Evolutionary conservation across 2,113 vertebrate species (phyloP), one percentile per base, ranked within the genome.

Genomic region (Nerophis ophidion): DNA sequence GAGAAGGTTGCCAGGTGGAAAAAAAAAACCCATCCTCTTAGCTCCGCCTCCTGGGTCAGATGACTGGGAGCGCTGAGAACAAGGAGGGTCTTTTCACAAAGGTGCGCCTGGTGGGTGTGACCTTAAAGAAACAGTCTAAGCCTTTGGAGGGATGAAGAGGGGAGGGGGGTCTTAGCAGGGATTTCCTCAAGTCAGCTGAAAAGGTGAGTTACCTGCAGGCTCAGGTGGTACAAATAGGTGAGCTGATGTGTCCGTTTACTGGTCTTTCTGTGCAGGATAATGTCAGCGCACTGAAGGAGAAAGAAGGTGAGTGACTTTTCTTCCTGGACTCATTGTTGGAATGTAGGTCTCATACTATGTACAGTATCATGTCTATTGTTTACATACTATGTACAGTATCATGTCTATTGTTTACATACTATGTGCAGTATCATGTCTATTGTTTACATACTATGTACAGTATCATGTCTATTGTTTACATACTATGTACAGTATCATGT

Each of bases 211-310:
- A 60, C 57, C 65, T 64, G 69, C 58, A 42, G 63, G 77, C 59
- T 42, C 82, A 75, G 74, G 57, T 78, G 73, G 65, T 75, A 81
- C 82, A 86, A 86, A 88, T 80, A 88, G 84, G 46, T 59, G 72
- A 62, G 11, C 64, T 49, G 38, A 60, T 33, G 73, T 57, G 17
- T 51, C 53, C 65, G 61, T 64, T 61, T 59, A 13, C 47, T 17
- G 19, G 36, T 69, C 15, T 49, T 53, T 15, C 1, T 44, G 53
- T 52, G 57, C 26, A 44, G 47, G 45, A 42, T 9, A 2, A 55
- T 60, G 12, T 70, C 44, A 56, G 61, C 60, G 70, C 65, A 42
- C 67, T 64, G 61, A 66, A 52, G 67, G 26, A 26, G 19, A 46
- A 46, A 45, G 54, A 34, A 68, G 80, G 84, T 86, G 71, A 79